Conservation (phyloP, 2,797 vertebrate genomes). For the Dermochelys coriacea region DNA sequence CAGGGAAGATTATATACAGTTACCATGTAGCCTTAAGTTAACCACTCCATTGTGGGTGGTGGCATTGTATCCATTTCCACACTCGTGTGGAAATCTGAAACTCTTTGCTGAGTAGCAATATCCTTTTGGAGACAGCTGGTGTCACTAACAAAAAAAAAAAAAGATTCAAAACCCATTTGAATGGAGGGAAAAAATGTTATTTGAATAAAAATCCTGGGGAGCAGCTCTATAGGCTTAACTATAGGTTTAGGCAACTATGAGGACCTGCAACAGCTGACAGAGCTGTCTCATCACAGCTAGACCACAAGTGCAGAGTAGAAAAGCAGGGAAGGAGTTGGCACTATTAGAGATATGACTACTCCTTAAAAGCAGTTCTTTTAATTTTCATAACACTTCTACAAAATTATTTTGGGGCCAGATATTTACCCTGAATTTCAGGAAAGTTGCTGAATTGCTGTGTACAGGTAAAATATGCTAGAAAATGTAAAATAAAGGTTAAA, state of each 20-base stretch:
- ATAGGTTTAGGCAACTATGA: not conserved
- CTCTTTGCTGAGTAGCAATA: not conserved
- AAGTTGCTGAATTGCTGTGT: not conserved
- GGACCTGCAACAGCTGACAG: not conserved
- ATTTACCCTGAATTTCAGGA: not conserved
- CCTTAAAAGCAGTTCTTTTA: not conserved
- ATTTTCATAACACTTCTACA: not conserved
- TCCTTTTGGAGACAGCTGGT: not conserved
- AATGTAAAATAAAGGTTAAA: not conserved
- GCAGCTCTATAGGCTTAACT: not conserved
- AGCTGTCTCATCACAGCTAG: not conserved
- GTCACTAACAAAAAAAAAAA: not conserved
- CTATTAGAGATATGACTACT: not conserved
- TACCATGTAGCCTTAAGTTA: not conserved
- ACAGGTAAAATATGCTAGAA: not conserved
- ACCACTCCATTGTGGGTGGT: not conserved
- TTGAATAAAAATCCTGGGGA: not conserved
- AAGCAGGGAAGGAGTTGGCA: fast-evolving
- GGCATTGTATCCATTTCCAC: not conserved
- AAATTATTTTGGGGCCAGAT: not conserved
- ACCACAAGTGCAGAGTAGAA: not conserved
- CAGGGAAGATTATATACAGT: not conserved
- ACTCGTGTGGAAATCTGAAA: not conserved
- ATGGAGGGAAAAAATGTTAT: not conserved
- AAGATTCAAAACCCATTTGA: not conserved